These are phyloP conservation scores for Simalia tracyae DNA, from an alignment of 2,797 vertebrate species.

Conservation along the genomic window DNA sequence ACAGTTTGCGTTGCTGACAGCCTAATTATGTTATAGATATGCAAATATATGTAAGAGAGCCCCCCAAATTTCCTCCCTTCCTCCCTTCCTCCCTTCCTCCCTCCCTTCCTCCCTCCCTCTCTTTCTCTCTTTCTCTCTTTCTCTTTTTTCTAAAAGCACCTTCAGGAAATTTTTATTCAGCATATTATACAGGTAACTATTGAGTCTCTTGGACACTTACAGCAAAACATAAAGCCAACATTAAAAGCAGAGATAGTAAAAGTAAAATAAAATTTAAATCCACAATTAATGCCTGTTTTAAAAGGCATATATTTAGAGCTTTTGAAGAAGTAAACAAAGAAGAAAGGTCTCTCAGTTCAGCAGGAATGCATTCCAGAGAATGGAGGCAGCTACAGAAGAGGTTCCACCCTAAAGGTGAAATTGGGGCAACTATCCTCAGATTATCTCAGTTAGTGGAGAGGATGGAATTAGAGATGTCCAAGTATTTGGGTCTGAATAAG, in stretches of 20 bases:
- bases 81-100: not conserved
- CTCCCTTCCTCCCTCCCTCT: no score
- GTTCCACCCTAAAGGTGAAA: not conserved
- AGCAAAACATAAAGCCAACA: not conserved
- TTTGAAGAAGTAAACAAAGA: not conserved
- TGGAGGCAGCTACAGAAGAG: not conserved
- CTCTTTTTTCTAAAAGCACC: not conserved
- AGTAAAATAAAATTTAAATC: not conserved
- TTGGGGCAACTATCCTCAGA: not conserved
- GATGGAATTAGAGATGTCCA: not conserved
- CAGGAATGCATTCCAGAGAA: not conserved
- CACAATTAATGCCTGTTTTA: not conserved
- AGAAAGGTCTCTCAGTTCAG: not conserved
- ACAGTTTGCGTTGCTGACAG: not conserved
- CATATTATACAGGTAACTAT: not conserved
- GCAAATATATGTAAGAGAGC: not conserved
- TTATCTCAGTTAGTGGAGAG: not conserved
- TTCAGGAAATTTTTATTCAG: not conserved
- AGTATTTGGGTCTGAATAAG: not conserved
- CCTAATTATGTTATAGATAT: not conserved
- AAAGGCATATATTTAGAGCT: not conserved
- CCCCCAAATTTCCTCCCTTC: not conserved
- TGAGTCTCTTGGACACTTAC: not conserved
- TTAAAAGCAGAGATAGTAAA: not conserved
- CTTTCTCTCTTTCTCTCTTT: not conserved